Percentiles rank a stretch among this genome's conserved stretches.
Conservation (phyloP, 2,888 invertebrate genomes). For the Adineta ricciae region DNA sequence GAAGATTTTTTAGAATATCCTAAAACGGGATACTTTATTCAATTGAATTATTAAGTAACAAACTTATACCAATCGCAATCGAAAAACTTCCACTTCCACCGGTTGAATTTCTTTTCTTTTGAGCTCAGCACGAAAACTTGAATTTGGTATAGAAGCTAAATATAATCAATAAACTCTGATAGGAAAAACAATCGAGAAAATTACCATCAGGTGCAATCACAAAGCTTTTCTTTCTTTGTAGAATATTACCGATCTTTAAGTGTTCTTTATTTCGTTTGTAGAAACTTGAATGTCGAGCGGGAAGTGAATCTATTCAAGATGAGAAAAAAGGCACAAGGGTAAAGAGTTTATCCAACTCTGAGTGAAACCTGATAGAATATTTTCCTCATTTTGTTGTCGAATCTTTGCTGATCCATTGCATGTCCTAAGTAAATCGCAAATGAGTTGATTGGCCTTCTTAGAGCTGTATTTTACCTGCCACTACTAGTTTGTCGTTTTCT, state of each 20-base stretch:
- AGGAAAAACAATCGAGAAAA: not conserved
- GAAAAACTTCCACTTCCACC: not conserved
- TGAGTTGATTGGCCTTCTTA: not conserved
- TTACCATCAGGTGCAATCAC: not conserved
- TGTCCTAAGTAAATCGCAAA: not conserved
- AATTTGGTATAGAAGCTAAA: slow-evolving; percentile 1
- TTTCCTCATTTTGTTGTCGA: not conserved
- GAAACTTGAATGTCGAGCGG: not conserved
- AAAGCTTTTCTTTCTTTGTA: not conserved
- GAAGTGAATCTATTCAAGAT: not conserved
- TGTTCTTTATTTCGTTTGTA: not conserved
- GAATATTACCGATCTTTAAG: not conserved
- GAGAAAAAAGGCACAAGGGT: not conserved
- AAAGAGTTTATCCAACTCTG: no score
- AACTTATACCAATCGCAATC: not conserved
- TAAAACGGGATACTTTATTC: not conserved
- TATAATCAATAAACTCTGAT: not conserved
- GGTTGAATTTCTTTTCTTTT: not conserved
- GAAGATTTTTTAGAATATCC: not conserved
- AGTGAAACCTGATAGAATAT: not conserved
- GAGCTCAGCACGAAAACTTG: not conserved
- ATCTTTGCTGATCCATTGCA: not conserved
- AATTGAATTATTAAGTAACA: not conserved
- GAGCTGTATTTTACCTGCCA: not conserved
- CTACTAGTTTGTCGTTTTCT: not conserved